Percentiles rank a stretch among this genome's conserved stretches.
Evolutionary conservation across 2,797 vertebrate species (phyloP).

Genomic region (Sebastes oblongus): DNA sequence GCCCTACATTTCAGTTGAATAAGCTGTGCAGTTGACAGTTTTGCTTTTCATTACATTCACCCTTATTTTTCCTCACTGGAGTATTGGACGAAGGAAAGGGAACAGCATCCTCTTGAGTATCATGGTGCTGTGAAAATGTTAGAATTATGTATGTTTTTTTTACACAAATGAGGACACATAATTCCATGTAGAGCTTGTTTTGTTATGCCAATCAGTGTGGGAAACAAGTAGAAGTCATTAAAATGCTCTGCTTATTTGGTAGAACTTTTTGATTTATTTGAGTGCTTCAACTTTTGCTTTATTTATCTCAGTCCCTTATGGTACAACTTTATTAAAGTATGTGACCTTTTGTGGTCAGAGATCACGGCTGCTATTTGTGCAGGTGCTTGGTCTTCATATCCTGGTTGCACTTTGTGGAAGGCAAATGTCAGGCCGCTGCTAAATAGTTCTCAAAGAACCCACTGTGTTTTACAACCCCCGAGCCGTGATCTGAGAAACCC

Average conservation of each 20-base stretch:
- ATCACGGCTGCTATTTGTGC: slow-evolving; percentile 48
- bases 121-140: slow-evolving; percentile 4
- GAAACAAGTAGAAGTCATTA: slow-evolving; percentile 12
- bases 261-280: neutral
- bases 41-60: slow-evolving; percentile 34
- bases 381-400: slow-evolving; percentile 44
- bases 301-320: neutral
- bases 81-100: slow-evolving; percentile 11
- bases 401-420: slow-evolving; percentile 21
- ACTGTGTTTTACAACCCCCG: slow-evolving; percentile 20
- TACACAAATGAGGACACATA: slow-evolving; percentile 17
- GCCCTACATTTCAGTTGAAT: slow-evolving; percentile 60
- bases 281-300: neutral
- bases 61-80: slow-evolving; percentile 9
- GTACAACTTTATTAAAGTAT: neutral
- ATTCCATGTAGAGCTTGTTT: neutral
- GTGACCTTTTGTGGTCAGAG: slow-evolving; percentile 26
- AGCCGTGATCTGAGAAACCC: slow-evolving; percentile 14
- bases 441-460: slow-evolving; percentile 34
- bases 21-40: slow-evolving; percentile 40
- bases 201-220: neutral
- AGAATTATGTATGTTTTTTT: slow-evolving; percentile 13
- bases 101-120: slow-evolving; percentile 31
- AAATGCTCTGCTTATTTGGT: neutral
- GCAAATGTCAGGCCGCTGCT: slow-evolving; percentile 30